Conservation (phyloP, 1,140 invertebrate genomes). For the Parasteatoda tepidariorum region DNA sequence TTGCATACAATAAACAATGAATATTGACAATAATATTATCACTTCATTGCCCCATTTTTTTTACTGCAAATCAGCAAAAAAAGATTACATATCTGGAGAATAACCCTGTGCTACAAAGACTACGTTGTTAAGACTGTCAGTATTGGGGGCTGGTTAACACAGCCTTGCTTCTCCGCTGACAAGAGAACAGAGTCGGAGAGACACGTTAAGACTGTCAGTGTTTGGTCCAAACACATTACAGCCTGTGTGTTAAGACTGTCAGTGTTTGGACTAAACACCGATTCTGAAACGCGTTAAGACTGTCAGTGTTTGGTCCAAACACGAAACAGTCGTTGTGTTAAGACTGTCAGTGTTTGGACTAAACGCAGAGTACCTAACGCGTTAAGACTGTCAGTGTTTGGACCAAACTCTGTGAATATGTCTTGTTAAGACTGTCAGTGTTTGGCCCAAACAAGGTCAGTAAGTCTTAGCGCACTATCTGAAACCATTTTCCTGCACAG, state of each 20-base stretch:
- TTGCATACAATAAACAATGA: no score
- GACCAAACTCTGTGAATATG: neutral
- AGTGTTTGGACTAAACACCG: slow-evolving; percentile 35
- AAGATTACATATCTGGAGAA: no score
- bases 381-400: slow-evolving; percentile 53
- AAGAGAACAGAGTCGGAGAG: neutral
- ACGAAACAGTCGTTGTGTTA: neutral
- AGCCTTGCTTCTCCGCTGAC: no score
- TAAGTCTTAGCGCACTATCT: neutral
- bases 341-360: slow-evolving; percentile 24
- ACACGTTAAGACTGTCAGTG: slow-evolving; percentile 27
- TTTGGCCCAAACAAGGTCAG: neutral
- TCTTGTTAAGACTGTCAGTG: slow-evolving; percentile 19
- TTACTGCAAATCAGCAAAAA: no score
- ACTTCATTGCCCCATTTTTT: no score
- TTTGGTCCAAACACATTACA: slow-evolving; percentile 1
- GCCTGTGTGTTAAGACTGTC: slow-evolving; percentile 21
- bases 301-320: slow-evolving; percentile 45
- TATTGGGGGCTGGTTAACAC: no score
- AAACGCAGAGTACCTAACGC: neutral
- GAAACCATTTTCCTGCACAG: neutral
- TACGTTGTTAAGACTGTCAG: slow-evolving; percentile 39
- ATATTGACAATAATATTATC: no score
- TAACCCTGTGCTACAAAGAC: no score
- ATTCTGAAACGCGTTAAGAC: slow-evolving; percentile 1